Conservation (phyloP, 2,888 invertebrate genomes). For the Platycnemis pennipes region DNA sequence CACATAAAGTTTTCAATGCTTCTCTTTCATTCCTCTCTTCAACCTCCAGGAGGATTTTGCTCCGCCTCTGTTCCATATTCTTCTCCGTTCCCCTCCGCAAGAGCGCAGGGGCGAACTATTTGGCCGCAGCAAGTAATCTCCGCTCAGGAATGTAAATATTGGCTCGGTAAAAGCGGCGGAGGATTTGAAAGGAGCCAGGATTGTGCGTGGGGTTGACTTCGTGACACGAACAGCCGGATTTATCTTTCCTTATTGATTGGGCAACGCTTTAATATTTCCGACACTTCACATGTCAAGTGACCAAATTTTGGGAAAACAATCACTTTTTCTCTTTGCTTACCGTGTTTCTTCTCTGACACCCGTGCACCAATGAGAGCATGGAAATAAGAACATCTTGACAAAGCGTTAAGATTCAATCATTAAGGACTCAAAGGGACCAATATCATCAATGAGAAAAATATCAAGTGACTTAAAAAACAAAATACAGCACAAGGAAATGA, state of each 20-base stretch:
- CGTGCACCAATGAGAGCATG: too few species aligned
- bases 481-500: too few species aligned
- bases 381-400: too few species aligned
- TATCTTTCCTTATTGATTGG: neutral
- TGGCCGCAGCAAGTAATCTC: conserved; percentile 33
- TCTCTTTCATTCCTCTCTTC: neutral
- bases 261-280: neutral
- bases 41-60: neutral
- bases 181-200: neutral
- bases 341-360: too few species aligned
- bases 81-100: neutral
- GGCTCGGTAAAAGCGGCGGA: neutral
- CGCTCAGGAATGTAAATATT: conserved; percentile 44
- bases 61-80: neutral
- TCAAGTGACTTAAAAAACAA: too few species aligned
- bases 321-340: neutral
- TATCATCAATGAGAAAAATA: too few species aligned
- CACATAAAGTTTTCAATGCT: neutral
- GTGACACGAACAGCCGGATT: neutral
- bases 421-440: too few species aligned
- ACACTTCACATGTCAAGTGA: neutral
- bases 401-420: too few species aligned
- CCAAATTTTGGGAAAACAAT: neutral
- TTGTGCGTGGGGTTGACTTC: neutral
- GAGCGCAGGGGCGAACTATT: neutral